phyloP scores from a whole-genome alignment of 2,888 invertebrate species.

The Syrista parreyssii region DNA sequence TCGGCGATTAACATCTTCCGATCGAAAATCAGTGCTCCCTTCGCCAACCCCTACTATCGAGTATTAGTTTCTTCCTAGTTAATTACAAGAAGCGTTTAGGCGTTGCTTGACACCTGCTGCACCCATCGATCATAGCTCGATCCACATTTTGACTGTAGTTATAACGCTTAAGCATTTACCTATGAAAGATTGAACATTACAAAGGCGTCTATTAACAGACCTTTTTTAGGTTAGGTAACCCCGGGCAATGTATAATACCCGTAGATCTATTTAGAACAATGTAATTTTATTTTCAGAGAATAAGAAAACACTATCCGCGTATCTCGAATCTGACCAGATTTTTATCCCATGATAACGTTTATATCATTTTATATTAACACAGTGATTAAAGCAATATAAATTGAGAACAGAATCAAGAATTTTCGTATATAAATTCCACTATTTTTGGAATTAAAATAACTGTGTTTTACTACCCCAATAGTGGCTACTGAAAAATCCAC shows the following conservation, averaged over 20 bases:
- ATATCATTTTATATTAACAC: not conserved
- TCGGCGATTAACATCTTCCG: constrained; percentile 19
- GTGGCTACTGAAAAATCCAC: not conserved
- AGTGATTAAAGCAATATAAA: not conserved
- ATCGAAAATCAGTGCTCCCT: constrained; percentile 2
- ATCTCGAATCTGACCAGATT: not conserved
- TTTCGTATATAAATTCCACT: not conserved
- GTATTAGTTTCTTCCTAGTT: constrained; percentile 16
- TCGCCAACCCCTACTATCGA: not conserved
- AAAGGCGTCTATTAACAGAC: not conserved
- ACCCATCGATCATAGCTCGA: constrained; percentile 56
- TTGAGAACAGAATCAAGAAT: not conserved
- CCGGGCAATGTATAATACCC: not conserved
- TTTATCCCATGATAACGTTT: not conserved
- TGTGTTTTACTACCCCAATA: not conserved
- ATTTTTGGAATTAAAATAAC: not conserved
- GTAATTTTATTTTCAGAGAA: not conserved
- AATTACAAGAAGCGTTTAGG: constrained; percentile 35
- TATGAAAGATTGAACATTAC: not conserved
- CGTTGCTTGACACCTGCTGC: constrained; percentile 52
- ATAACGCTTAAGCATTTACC: not conserved
- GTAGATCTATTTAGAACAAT: not conserved
- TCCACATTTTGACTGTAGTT: constrained; percentile 27
- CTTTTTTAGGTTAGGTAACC: not conserved
- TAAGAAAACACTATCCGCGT: not conserved